These are phyloP conservation scores for Drosophila colorata DNA, from an alignment of 2,888 invertebrate species.

Conservation along the genomic window DNA sequence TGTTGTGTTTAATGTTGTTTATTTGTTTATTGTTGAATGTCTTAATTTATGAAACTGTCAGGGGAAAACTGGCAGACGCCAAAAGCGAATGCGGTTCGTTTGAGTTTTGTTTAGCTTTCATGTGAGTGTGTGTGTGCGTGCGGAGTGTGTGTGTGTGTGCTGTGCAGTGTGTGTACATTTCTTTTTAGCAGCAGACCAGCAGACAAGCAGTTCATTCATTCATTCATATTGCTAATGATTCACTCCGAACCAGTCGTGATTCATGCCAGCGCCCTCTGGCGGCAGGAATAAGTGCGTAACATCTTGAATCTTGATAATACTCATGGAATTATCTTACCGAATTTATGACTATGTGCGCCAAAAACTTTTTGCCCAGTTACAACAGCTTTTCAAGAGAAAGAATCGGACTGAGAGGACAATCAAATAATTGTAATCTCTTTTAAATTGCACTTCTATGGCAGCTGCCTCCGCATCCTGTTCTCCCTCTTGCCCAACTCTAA, in stretches of 20 bases:
- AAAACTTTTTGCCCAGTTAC: slow-evolving; percentile 51
- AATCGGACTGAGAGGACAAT: slow-evolving; percentile 48
- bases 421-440: slow-evolving; percentile 80
- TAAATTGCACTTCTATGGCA: slow-evolving; percentile 62
- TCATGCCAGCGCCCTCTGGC: slow-evolving; percentile 39
- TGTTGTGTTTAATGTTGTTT: slow-evolving; percentile 54
- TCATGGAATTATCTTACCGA: slow-evolving; percentile 46
- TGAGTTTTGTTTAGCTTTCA: slow-evolving; percentile 46
- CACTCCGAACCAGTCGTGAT: slow-evolving; percentile 44
- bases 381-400: slow-evolving; percentile 7
- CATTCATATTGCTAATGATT: slow-evolving; percentile 47
- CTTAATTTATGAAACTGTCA: slow-evolving; percentile 80
- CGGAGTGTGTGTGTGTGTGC: not conserved
- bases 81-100: slow-evolving; percentile 47
- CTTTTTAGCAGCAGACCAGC: slow-evolving; percentile 36
- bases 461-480: slow-evolving; percentile 8
- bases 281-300: slow-evolving; percentile 43
- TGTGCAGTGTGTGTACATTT: slow-evolving; percentile 25
- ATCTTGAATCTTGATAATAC: slow-evolving; percentile 52
- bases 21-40: slow-evolving; percentile 79
- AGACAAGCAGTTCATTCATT: slow-evolving; percentile 59
- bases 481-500: slow-evolving; percentile 14
- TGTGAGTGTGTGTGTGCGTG: slow-evolving; percentile 5
- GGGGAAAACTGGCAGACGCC: slow-evolving; percentile 40
- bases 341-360: slow-evolving; percentile 62